Percentiles rank a stretch among this genome's conserved stretches.
Evolutionary conservation across 2,113 vertebrate species (phyloP).

Genomic region (Tychaedon coryphoeus): DNA sequence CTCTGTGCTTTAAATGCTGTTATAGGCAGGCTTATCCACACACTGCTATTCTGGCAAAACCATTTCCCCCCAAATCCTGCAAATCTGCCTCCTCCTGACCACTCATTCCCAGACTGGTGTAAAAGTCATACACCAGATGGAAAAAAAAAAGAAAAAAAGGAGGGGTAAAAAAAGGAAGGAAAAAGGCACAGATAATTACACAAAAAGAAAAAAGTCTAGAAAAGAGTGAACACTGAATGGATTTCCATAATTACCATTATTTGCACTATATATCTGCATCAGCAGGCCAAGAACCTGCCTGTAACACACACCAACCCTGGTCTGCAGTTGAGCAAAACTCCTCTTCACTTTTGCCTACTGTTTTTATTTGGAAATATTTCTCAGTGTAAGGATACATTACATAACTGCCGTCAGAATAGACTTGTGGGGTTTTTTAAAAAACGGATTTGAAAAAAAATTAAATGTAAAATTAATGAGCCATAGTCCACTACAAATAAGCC

Average conservation of each 20-base stretch:
- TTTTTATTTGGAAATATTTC: slow-evolving; percentile 10
- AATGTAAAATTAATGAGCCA: slow-evolving; percentile 65
- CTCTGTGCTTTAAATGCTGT: not conserved
- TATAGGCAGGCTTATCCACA: not conserved
- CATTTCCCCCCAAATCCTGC: not conserved
- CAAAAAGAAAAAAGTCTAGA: not conserved
- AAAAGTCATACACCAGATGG: not conserved
- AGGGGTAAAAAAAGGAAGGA: not conserved
- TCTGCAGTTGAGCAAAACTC: not conserved
- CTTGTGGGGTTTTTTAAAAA: not conserved
- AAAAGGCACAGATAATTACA: not conserved
- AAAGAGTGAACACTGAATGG: not conserved
- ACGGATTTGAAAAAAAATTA: slow-evolving; percentile 1
- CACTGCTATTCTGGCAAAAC: not conserved
- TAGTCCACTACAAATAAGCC: slow-evolving; percentile 56
- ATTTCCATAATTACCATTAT: not conserved
- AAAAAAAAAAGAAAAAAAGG: too few species aligned
- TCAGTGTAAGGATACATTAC: not conserved
- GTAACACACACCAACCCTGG: not conserved
- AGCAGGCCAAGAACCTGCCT: not conserved
- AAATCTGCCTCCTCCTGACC: not conserved
- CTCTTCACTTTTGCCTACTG: not conserved
- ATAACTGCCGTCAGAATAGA: slow-evolving; percentile 24
- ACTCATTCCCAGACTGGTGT: not conserved
- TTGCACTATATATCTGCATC: not conserved